Conservation (phyloP, 2,113 vertebrate genomes). For the Ellobius talpinus region DNA sequence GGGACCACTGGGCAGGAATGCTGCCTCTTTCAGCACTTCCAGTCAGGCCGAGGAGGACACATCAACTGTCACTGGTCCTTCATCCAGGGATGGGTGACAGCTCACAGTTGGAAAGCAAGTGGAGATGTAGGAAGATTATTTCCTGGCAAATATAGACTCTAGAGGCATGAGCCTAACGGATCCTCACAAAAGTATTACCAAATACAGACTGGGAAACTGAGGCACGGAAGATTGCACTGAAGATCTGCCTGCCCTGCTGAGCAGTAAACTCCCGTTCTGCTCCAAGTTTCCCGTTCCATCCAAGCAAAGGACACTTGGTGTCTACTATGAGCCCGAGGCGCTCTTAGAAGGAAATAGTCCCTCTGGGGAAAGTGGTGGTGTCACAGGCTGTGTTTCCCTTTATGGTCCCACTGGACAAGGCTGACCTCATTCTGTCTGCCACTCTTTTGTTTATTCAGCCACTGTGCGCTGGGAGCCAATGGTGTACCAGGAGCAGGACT, state of each 20-base stretch:
- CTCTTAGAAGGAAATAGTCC: slow-evolving; percentile 19
- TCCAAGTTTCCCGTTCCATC: background rate
- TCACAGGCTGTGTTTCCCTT: slow-evolving; percentile 3
- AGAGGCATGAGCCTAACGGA: background rate
- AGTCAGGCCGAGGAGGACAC: background rate
- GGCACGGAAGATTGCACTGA: background rate
- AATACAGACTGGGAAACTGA: background rate
- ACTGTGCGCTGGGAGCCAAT: background rate
- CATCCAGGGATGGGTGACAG: background rate
- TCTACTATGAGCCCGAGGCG: background rate
- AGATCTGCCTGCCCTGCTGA: background rate
- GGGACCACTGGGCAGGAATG: background rate
- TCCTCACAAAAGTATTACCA: background rate
- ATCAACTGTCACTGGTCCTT: background rate
- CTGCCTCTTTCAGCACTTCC: background rate
- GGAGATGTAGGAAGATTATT: background rate
- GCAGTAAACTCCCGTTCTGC: background rate
- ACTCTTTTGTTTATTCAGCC: background rate
- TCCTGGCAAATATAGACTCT: background rate
- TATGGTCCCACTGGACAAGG: background rate
- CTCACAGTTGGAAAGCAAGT: background rate
- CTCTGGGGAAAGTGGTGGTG: background rate
- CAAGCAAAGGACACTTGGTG: background rate
- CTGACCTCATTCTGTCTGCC: background rate
- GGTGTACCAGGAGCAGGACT: background rate